Base-by-base conservation (phyloP, 2,113 vertebrate species). In the Xiphias gladius region DNA sequence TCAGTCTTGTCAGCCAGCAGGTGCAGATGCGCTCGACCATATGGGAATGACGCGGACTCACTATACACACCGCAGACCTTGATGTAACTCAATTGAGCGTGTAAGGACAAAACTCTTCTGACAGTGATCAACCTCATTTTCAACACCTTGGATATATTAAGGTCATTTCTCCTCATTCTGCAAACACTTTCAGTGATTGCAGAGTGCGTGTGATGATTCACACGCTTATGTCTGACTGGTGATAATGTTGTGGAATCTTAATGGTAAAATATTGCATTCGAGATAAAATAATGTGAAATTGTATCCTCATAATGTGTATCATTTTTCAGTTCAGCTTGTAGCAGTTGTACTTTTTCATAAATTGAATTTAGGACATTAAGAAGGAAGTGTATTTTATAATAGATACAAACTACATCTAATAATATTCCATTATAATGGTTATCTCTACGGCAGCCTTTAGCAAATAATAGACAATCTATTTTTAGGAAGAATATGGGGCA, bases 161-260 rank as follows among this genome's bases (percentile, higher is more conserved):
- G 46, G 22, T 54, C 30, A 52, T 81, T 72, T 64, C 65, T 81
- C 76, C 76, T 87, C 26, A 57, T 79, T 80, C 55, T 16, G 1
- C 22, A 24, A 57, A 71, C 26, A 24, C 11, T 30, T 19, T 26
- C 37, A 58, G n/a, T n/a, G n/a, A n/a, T n/a, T n/a, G n/a, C n/a
- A n/a, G n/a, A n/a, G n/a, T n/a, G n/a, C n/a, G n/a, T n/a, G 12
- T 43, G 9, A 70, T 70, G 46, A 80, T 61, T 82, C 24, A 79
- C 41, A 52, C 41, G 37, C 50, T 37, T 22, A 4, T 12, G 59
- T 48, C 35, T 78, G 20, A 66, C 7, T 37, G 11, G n/a, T 54
- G 57, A 22, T 32, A 19, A 32, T 54, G 10, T 28, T 39, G 24
- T 28, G 19, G 13, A 57, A 48, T 58, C 24, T 13, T 37, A 52